These are phyloP conservation scores for Rhopilema esculentum DNA, from an alignment of 30 jellyfish, hydroid and myxozoan species.

Conservation along the genomic window DNA sequence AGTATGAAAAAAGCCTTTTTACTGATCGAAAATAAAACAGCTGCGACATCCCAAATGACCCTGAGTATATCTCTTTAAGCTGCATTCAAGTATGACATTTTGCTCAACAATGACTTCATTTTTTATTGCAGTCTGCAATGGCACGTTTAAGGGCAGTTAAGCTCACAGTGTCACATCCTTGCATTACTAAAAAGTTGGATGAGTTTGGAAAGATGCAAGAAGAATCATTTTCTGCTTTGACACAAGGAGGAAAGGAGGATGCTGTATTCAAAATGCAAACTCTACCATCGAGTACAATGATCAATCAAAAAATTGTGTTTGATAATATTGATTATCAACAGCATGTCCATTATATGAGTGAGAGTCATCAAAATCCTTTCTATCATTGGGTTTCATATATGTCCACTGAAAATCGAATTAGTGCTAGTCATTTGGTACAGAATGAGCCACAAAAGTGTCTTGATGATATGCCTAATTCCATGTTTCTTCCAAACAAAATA, in stretches of 20 bases:
- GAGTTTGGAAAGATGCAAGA: background rate
- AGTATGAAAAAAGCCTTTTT: too few species aligned
- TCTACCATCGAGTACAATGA: too few species aligned
- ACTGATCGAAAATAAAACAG: too few species aligned
- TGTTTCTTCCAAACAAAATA: background rate
- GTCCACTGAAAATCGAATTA: conserved; percentile 5
- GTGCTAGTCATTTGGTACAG: background rate
- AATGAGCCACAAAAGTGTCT: background rate
- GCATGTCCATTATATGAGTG: conserved; percentile 12
- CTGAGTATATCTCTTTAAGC: too few species aligned
- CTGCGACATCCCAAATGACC: too few species aligned
- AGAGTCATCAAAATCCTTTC: background rate
- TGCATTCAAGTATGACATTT: too few species aligned
- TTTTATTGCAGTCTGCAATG: background rate
- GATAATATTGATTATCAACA: conserved; percentile 2
- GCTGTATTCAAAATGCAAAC: background rate
- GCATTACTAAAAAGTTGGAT: background rate
- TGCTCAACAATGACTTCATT: background rate
- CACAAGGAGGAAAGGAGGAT: background rate
- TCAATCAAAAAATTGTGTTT: conserved; percentile 6
- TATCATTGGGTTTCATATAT: conserved; percentile 15
- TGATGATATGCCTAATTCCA: background rate
- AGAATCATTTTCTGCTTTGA: background rate
- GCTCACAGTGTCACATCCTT: background rate
- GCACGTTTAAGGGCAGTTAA: background rate